Conservation (phyloP, 92 coral and sea anemone genomes). For the Phenganax marumi region DNA sequence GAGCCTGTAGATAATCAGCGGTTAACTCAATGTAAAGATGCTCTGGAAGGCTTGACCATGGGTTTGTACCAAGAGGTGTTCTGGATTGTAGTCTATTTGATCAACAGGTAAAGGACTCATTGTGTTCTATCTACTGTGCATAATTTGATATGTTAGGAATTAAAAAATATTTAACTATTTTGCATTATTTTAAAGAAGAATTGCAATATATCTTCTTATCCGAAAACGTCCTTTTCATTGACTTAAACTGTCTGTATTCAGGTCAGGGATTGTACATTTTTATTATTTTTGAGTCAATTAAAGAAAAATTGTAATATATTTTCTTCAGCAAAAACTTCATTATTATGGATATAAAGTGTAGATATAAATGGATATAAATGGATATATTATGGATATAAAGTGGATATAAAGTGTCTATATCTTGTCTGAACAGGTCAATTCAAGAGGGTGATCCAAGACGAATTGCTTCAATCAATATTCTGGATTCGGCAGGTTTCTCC, state of each 20-base stretch:
- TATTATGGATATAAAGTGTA: no score
- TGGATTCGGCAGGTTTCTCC: constrained; percentile 95
- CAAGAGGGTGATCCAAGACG: constrained; percentile 75
- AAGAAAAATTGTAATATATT: neutral
- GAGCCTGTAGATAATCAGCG: constrained; percentile 57
- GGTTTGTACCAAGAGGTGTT: constrained; percentile 93
- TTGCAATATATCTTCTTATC: neutral
- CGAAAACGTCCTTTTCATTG: no score
- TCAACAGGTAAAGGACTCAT: constrained; percentile 66
- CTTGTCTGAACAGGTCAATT: constrained; percentile 58
- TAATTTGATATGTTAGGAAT: no score
- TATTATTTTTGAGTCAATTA: neutral
- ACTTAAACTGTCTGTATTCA: no score
- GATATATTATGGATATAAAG: no score
- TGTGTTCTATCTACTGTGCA: neutral
- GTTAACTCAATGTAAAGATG: constrained; percentile 70
- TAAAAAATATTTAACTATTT: no score
- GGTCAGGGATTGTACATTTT: no score
- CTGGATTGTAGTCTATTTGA: constrained; percentile 70
- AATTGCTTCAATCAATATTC: constrained; percentile 82
- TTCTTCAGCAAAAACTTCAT: neutral
- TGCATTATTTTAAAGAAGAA: neutral
- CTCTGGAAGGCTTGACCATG: constrained; percentile 91
- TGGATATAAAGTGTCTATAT: no score
- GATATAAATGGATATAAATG: no score